Percentiles rank a stretch among this genome's conserved stretches.
Conservation (phyloP, 2,888 invertebrate species). For the Taenaris catops region DNA sequence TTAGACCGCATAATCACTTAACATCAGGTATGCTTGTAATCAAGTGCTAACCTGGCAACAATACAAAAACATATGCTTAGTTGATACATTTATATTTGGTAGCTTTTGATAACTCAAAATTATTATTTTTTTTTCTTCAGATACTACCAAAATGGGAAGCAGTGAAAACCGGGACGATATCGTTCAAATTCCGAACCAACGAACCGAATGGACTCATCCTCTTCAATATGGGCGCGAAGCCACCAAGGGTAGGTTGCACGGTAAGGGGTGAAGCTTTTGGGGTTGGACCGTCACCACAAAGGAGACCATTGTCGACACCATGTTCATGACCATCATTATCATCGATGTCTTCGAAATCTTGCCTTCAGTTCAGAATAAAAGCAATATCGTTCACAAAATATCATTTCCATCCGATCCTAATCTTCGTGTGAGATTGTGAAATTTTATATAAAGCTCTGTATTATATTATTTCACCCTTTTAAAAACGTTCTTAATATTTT, state of each 20-base stretch:
- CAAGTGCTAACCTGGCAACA: no score
- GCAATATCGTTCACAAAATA: conserved; percentile 9
- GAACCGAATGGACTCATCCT: conserved; percentile 96
- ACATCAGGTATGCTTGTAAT: no score
- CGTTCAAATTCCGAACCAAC: conserved; percentile 96
- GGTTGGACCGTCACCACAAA: conserved; percentile 50
- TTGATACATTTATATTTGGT: no score
- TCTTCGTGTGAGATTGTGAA: conserved; percentile 19
- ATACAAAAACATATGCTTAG: no score
- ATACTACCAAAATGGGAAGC: conserved; percentile 95
- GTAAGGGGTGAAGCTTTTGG: conserved; percentile 80
- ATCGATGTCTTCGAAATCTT: conserved; percentile 17
- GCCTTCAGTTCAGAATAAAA: conserved; percentile 6
- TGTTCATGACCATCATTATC: conserved; percentile 27
- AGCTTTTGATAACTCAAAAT: no score
- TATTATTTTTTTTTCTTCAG: conserved; percentile 74
- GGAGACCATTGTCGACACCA: conserved; percentile 39
- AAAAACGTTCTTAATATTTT: no score
- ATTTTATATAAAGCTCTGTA: no score
- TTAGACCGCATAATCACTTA: no score
- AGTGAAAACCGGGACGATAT: conserved; percentile 92
- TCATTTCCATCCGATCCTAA: conserved; percentile 15
- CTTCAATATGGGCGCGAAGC: conserved; percentile 92
- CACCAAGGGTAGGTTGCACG: conserved; percentile 86
- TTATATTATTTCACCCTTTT: no score